Evolutionary conservation across 2,113 vertebrate species (phyloP).

Genomic region (Australoheros scitulus): DNA sequence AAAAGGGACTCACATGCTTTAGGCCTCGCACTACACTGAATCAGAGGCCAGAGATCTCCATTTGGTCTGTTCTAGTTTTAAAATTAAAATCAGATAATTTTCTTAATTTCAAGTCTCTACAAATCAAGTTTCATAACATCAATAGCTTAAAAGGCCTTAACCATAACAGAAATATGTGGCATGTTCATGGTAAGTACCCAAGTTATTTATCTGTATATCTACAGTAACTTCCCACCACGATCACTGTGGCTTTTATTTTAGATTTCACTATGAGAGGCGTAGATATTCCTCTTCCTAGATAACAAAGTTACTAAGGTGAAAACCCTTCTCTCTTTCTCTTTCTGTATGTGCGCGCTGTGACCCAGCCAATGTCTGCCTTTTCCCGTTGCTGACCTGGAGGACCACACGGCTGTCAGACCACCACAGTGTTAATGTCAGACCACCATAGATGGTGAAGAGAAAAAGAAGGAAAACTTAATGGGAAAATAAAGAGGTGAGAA

Average conservation of each 20-base stretch:
- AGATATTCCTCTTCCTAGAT: background rate
- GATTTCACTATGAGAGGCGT: background rate
- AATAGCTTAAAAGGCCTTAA: background rate
- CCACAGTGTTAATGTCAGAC: slow-evolving; percentile 54
- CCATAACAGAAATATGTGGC: background rate
- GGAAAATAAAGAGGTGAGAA: background rate
- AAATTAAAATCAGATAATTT: background rate
- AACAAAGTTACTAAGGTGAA: slow-evolving; percentile 49
- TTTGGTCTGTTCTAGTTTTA: background rate
- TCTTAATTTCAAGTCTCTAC: background rate
- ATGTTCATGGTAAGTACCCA: background rate
- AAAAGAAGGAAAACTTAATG: background rate
- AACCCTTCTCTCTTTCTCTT: slow-evolving; percentile 17
- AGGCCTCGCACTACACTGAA: background rate
- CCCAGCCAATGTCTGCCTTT: slow-evolving; percentile 18
- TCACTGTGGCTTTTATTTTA: background rate
- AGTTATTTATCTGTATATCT: background rate
- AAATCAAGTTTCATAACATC: background rate
- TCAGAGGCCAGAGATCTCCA: background rate
- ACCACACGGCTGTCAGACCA: slow-evolving; percentile 58
- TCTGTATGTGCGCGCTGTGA: slow-evolving; percentile 30
- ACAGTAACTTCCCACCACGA: background rate
- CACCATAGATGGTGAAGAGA: slow-evolving; percentile 48
- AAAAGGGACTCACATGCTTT: background rate
- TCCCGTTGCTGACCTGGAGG: slow-evolving; percentile 34